phyloP scores from a whole-genome alignment of 2,797 vertebrate genomes.

The Takifugu ocellatus region DNA sequence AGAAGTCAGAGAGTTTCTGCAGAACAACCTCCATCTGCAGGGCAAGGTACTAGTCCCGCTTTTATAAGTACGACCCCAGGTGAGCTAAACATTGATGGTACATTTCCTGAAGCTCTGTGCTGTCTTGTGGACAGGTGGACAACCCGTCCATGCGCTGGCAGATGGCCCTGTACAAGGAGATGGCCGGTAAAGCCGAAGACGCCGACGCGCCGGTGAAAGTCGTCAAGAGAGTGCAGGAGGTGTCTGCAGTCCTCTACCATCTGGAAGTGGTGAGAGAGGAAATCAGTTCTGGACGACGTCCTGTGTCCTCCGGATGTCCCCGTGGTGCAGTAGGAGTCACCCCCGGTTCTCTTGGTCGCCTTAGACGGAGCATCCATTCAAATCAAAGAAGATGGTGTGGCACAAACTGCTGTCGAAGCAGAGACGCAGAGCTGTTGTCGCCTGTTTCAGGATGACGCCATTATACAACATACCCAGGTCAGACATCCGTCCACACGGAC shows the following conservation, averaged over 20 bases:
- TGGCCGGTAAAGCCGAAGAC: conserved; percentile 89
- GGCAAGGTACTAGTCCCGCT: conserved; percentile 79
- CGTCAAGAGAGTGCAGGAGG: conserved; percentile 92
- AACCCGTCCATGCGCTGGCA: conserved; percentile 93
- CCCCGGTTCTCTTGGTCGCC: neutral
- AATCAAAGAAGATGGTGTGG: conserved; percentile 95
- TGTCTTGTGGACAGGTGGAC: conserved; percentile 78
- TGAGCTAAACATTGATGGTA: neutral
- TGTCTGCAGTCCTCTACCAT: conserved; percentile 91
- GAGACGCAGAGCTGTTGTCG: conserved; percentile 88
- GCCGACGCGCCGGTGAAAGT: conserved; percentile 86
- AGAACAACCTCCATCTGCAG: conserved; percentile 90
- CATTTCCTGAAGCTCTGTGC: conserved; percentile 17
- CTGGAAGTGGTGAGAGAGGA: conserved; percentile 83
- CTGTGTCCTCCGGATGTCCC: neutral
- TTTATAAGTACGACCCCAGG: neutral
- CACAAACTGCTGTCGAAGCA: conserved; percentile 93
- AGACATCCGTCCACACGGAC: neutral
- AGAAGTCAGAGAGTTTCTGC: conserved; percentile 90
- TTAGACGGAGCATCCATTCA: conserved; percentile 89
- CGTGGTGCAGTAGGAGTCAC: neutral
- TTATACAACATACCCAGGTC: conserved; percentile 92
- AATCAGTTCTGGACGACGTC: neutral
- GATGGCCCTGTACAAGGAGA: conserved; percentile 88
- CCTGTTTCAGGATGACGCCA: conserved; percentile 93